These are phyloP conservation scores for Andrena bicolor DNA, from an alignment of 2,888 invertebrate genomes.

Conservation along the genomic window DNA sequence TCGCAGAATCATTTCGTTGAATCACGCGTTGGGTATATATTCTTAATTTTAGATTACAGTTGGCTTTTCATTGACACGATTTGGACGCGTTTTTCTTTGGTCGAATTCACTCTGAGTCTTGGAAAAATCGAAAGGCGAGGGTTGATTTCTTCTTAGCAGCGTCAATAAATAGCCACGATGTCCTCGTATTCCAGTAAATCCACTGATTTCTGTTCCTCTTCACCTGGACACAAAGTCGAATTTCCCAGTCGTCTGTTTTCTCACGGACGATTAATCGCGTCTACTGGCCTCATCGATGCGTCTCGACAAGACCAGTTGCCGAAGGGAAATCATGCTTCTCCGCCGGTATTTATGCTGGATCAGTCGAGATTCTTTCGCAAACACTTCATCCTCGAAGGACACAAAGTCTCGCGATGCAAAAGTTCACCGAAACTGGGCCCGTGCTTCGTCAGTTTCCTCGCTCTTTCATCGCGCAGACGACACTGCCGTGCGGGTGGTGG, in stretches of 20 bases:
- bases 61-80: background rate
- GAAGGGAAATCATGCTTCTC: background rate
- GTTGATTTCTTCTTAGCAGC: constrained; percentile 19
- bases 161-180: background rate
- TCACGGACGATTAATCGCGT: constrained; percentile 38
- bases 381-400: background rate
- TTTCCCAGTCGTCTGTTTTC: constrained; percentile 19
- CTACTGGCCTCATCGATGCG: background rate
- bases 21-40: background rate
- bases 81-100: background rate
- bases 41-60: background rate
- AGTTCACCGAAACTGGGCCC: background rate
- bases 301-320: background rate
- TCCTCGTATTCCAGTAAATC: constrained; percentile 13
- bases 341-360: background rate
- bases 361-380: background rate
- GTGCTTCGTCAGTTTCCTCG: background rate
- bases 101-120: background rate
- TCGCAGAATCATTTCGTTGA: background rate
- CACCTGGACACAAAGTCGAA: constrained; percentile 26
- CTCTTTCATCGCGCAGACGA: background rate
- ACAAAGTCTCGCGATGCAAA: background rate
- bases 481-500: background rate
- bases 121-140: background rate
- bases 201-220: constrained; percentile 35